Evolutionary conservation across 2,888 invertebrate genomes (phyloP).

Genomic region (Cynaeus angustus): DNA sequence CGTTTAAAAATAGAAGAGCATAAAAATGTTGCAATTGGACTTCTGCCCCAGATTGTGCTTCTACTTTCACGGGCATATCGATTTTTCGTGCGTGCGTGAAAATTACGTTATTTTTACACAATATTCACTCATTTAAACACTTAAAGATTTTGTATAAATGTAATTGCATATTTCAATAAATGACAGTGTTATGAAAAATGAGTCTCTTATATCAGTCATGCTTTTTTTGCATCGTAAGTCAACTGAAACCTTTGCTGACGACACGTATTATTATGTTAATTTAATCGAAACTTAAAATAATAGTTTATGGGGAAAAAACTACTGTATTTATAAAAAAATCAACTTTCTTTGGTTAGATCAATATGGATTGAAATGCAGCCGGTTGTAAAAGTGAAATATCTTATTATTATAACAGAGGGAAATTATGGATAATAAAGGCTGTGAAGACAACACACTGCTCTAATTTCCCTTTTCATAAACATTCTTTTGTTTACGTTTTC

Average conservation of each 20-base stretch:
- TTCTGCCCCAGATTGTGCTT: too few relatives aligned
- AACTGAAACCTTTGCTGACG: not conserved
- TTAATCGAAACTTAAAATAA: conserved; percentile 4
- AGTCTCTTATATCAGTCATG: not conserved
- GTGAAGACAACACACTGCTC: not conserved
- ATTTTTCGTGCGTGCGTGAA: too few relatives aligned
- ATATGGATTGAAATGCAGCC: not conserved
- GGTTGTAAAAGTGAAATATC: not conserved
- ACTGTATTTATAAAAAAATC: too few relatives aligned
- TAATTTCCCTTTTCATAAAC: not conserved
- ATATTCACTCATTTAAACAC: too few relatives aligned
- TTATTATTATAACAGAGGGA: not conserved
- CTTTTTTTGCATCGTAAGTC: not conserved
- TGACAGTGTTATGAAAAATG: too few relatives aligned
- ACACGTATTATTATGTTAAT: not conserved
- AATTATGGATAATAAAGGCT: not conserved
- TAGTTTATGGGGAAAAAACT: not conserved
- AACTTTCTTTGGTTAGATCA: not conserved
- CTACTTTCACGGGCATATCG: too few relatives aligned
- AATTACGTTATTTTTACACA: too few relatives aligned
- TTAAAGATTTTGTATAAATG: too few relatives aligned
- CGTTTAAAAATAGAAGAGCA: too few relatives aligned
- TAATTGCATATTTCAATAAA: too few relatives aligned
- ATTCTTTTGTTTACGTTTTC: too few relatives aligned
- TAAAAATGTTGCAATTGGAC: too few relatives aligned